Evolutionary conservation across 92 coral and sea anemone species (phyloP).

Genomic region (Epizoanthus illoricatus): DNA sequence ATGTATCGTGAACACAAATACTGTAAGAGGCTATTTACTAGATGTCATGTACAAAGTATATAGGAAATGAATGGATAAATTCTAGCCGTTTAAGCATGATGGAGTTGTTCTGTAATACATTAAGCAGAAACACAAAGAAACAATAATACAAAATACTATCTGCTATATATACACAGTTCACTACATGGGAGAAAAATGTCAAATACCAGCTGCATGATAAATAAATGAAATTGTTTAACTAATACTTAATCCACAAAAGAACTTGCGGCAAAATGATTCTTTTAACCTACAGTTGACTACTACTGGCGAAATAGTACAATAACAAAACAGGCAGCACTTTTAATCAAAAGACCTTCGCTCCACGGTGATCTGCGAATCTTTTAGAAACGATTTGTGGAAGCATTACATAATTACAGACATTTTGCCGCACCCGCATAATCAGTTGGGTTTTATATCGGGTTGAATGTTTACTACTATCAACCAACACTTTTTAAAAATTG

Average conservation of each 20-base stretch:
- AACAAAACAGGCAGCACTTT: too few relatives aligned
- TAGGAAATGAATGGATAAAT: too few relatives aligned
- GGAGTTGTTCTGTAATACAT: too few relatives aligned
- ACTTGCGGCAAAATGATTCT: neutral
- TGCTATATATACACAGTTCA: neutral
- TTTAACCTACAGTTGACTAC: too few relatives aligned
- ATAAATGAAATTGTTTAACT: neutral
- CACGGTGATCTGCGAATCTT: neutral
- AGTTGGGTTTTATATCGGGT: neutral
- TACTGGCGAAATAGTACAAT: too few relatives aligned
- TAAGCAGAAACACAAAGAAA: neutral
- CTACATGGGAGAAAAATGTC: slow-evolving; percentile 1
- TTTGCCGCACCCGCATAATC: neutral
- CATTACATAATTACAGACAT: neutral
- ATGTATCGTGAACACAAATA: too few relatives aligned
- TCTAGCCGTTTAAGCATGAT: too few relatives aligned
- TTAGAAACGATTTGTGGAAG: neutral
- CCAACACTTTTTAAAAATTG: neutral
- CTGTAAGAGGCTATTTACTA: too few relatives aligned
- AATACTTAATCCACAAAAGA: neutral
- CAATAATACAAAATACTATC: neutral
- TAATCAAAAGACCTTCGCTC: too few relatives aligned
- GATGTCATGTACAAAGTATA: too few relatives aligned
- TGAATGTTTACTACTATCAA: neutral
- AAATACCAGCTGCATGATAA: neutral